A percentile compares a stretch with the other conserved stretches of the same genome.
Evolutionary conservation across 2,888 invertebrate species (phyloP).

Genomic region (Fabriciana adippe): DNA sequence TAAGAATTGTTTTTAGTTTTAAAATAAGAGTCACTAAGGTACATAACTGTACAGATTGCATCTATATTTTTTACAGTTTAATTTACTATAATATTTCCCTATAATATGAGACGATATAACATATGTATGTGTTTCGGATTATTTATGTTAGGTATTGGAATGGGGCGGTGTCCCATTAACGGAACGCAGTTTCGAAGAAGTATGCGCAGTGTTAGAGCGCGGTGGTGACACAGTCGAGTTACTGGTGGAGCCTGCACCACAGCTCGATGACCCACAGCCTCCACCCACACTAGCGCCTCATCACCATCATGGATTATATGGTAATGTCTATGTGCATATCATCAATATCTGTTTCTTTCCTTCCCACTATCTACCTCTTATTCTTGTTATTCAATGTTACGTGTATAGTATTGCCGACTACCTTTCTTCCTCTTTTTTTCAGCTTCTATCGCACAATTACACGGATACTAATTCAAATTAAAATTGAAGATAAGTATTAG

Average conservation of each 20-base stretch:
- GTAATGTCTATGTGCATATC: slow-evolving; percentile 53
- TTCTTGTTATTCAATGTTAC: too few relatives aligned
- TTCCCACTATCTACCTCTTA: background rate
- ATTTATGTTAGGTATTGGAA: slow-evolving; percentile 86
- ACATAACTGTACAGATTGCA: too few relatives aligned
- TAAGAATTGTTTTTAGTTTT: too few relatives aligned
- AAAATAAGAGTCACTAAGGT: too few relatives aligned
- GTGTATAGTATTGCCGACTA: background rate
- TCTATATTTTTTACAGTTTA: too few relatives aligned
- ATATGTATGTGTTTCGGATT: background rate
- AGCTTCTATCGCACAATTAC: slow-evolving; percentile 20
- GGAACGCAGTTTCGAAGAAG: slow-evolving; percentile 96
- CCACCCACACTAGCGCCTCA: slow-evolving; percentile 56
- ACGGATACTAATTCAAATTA: slow-evolving; percentile 8
- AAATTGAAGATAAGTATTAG: slow-evolving; percentile 7
- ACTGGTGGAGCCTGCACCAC: slow-evolving; percentile 92
- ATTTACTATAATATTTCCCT: background rate
- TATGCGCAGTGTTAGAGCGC: slow-evolving; percentile 93
- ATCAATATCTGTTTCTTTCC: slow-evolving; percentile 1
- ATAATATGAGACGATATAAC: too few relatives aligned
- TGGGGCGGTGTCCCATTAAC: slow-evolving; percentile 95
- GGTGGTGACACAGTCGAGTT: slow-evolving; percentile 93
- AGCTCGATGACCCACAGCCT: slow-evolving; percentile 83
- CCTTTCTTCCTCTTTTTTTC: slow-evolving; percentile 12
- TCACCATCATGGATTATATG: slow-evolving; percentile 84